Evolutionary conservation across 2,888 invertebrate genomes (phyloP), one percentile per base, ranked within the genome.

Genomic region (Tachina grossa): DNA sequence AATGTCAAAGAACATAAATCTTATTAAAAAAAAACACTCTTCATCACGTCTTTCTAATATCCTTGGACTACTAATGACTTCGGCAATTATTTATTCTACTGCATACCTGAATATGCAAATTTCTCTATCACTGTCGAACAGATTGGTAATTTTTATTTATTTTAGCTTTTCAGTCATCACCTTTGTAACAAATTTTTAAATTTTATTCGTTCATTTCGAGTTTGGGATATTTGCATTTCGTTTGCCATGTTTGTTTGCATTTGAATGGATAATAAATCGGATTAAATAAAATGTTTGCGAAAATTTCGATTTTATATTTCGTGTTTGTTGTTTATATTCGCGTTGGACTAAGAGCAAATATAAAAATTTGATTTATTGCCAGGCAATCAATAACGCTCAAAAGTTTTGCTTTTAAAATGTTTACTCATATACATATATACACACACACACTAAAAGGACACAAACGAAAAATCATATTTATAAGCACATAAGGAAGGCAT

Each of bases 291-390:
- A 19, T 61, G 22, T n/a, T 53, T 59, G 19, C n/a, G 53, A 45
- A 79, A 39, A 69, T 63, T 65, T 71, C 19, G 51, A 55, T 79
- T 69, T 80, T 45, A 47, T 41, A n/a, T 59, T 74, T 43, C 39
- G 13, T 66, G 31, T 31, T 71, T 61, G 11, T 39, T 78, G 57
- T 77, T 68, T 22, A 51, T 65, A 57, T 66, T 74, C 2, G 59
- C 41, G 45, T 39, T 41, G 47, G 49, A 68, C 59, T 66, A 68
- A 80, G 76, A 74, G 61, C 81, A 84, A 84, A 84, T 81, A 81
- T 77, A 69, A 84, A n/a, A 81, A 84, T 81, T 84, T 84, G 84
- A 84, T 84, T 84, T 84, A 84, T 84, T 81, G 81, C 84, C 63
- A 55, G 63, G 68, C 84, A 84, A 84, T 84, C 84, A 84, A 84